Conservation (phyloP, 2,888 invertebrate species). For the Caradrina clavipalpis region DNA sequence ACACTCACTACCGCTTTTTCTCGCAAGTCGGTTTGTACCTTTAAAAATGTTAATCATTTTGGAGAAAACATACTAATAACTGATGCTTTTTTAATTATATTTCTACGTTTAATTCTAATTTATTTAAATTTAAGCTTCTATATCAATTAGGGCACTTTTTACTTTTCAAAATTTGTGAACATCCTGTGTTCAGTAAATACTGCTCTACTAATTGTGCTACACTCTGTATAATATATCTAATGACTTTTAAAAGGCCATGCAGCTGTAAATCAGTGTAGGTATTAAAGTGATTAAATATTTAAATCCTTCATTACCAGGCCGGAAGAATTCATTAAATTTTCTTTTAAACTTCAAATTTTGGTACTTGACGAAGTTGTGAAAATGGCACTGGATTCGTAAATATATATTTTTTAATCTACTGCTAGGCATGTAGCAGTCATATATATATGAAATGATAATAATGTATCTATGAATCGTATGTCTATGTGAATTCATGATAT, state of each 20-base stretch:
- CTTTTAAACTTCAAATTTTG: not conserved
- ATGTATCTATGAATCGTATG: not conserved
- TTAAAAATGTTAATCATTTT: constrained; percentile 53
- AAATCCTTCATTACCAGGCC: not conserved
- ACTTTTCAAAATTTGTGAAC: not conserved
- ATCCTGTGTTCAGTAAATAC: not conserved
- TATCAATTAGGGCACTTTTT: not conserved
- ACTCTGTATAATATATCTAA: not conserved
- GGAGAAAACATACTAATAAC: constrained; percentile 11
- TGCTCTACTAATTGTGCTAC: not conserved
- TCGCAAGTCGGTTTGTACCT: constrained; percentile 49
- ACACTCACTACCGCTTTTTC: constrained; percentile 51
- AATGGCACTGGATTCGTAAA: constrained; percentile 27
- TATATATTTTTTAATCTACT: not conserved
- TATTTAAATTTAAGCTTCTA: not conserved
- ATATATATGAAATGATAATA: not conserved
- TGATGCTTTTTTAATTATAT: not conserved
- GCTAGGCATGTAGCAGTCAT: not conserved
- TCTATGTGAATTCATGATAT: not conserved
- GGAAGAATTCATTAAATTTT: not conserved
- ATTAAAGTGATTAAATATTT: not conserved
- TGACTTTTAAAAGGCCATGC: constrained; percentile 12
- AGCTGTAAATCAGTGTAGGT: not conserved
- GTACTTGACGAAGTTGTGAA: constrained; percentile 38
- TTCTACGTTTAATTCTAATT: constrained; percentile 14